Evolutionary conservation across 2,797 vertebrate species (phyloP).

Genomic region (Remorina albescens): DNA sequence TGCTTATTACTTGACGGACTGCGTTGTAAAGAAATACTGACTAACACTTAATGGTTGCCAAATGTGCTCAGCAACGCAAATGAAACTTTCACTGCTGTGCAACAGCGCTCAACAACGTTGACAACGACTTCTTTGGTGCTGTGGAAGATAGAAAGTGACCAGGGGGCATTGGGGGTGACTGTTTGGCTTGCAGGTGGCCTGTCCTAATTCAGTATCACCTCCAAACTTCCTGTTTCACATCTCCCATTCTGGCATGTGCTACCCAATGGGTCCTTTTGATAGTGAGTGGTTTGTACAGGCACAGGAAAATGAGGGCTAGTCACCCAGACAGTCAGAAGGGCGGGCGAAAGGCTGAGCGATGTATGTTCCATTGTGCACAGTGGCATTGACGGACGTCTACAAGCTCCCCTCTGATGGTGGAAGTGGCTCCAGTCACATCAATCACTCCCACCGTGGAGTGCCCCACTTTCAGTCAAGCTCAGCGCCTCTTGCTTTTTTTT

Average conservation of each 20-base stretch:
- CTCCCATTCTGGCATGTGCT: constrained; percentile 71
- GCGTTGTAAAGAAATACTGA: constrained; percentile 71
- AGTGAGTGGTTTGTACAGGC: constrained; percentile 75
- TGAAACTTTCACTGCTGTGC: constrained; percentile 57
- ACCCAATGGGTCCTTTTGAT: constrained; percentile 79
- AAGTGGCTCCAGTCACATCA: constrained; percentile 84
- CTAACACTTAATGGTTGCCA: constrained; percentile 85
- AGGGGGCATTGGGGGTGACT: constrained; percentile 43
- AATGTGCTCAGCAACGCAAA: constrained; percentile 75
- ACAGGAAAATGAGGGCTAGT: constrained; percentile 73
- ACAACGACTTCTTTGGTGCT: constrained; percentile 62
- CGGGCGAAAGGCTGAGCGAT: constrained; percentile 77
- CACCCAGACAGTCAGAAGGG: constrained; percentile 68
- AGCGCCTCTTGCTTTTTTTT: constrained; percentile 38
- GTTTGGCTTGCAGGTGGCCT: constrained; percentile 76
- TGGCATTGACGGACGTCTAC: constrained; percentile 84
- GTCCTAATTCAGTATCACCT: constrained; percentile 79
- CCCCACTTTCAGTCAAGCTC: constrained; percentile 76
- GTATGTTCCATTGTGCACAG: constrained; percentile 81
- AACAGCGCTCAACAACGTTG: constrained; percentile 48
- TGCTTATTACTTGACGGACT: constrained; percentile 82
- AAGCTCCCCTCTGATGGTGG: constrained; percentile 83
- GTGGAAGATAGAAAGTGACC: constrained; percentile 73
- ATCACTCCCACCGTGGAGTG: constrained; percentile 77
- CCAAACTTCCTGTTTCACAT: constrained; percentile 57